phyloP scores from a whole-genome alignment of 2,797 vertebrate species.

The Gymnodraco acuticeps region DNA sequence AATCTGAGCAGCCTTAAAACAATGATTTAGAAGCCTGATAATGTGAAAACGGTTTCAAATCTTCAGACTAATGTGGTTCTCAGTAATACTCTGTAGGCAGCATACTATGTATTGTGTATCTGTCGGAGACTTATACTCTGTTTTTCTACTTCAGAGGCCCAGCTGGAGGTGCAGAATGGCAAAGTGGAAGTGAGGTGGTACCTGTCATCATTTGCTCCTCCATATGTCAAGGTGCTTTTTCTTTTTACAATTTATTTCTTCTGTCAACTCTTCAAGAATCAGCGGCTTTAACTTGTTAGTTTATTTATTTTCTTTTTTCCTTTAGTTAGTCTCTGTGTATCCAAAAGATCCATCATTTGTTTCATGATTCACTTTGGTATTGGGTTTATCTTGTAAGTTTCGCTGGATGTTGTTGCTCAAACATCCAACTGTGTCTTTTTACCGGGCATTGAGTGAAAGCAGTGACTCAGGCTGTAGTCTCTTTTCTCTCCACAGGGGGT shows the following conservation, averaged over 20 bases:
- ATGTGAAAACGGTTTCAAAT: background rate
- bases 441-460: background rate
- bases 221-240: constrained; percentile 92
- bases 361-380: background rate
- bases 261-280: constrained; percentile 4
- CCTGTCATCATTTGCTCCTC: constrained; percentile 93
- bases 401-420: background rate
- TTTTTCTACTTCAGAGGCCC: constrained; percentile 83
- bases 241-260: background rate
- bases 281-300: constrained; percentile 1
- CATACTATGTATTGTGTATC: constrained; percentile 7
- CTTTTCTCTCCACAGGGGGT: constrained; percentile 83
- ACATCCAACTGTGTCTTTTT: background rate
- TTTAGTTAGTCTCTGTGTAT: background rate
- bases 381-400: background rate
- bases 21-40: background rate
- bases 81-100: constrained; percentile 4
- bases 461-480: constrained; percentile 5
- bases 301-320: background rate
- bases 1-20: background rate
- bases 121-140: constrained; percentile 25
- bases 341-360: background rate
- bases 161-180: constrained; percentile 90
- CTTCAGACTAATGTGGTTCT: constrained; percentile 10
- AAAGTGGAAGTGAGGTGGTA: constrained; percentile 91